These are phyloP conservation scores for Carollia perspicillata DNA, from an alignment of 2,113 vertebrate genomes.

Conservation along the genomic window DNA sequence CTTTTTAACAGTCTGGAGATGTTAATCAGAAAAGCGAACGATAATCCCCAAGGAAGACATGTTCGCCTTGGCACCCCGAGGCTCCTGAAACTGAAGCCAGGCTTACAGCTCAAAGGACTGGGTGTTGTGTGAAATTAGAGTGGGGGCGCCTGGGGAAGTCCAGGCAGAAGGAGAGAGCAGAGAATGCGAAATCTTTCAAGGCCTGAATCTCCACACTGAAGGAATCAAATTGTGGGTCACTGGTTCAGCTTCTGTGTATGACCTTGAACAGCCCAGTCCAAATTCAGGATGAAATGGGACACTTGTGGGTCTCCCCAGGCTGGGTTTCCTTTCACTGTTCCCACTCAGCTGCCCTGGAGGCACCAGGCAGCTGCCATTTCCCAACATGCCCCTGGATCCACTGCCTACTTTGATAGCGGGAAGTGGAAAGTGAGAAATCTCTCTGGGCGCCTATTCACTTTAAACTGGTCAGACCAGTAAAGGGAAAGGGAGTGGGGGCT, in stretches of 20 bases:
- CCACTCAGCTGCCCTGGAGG: conserved; percentile 7
- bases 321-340: conserved; percentile 15
- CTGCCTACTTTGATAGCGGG: not conserved
- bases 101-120: not conserved
- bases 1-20: conserved; percentile 22
- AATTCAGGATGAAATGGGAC: conserved; percentile 48
- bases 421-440: conserved; percentile 62
- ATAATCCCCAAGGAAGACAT: not conserved
- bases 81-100: conserved; percentile 10
- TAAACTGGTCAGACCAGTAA: conserved; percentile 19
- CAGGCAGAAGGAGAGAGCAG: not conserved
- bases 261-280: not conserved
- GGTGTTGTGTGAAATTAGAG: not conserved
- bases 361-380: conserved; percentile 15
- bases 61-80: not conserved
- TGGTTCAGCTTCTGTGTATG: conserved; percentile 39
- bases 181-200: conserved; percentile 37
- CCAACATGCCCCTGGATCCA: conserved; percentile 21
- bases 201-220: conserved; percentile 24
- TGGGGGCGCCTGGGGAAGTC: not conserved
- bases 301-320: not conserved
- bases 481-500: not conserved
- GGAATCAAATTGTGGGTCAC: conserved; percentile 38
- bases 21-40: conserved; percentile 7
- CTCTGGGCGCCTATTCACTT: conserved; percentile 42